Evolutionary conservation across 2,888 invertebrate species (phyloP).

Genomic region (Anoncus sp.): DNA sequence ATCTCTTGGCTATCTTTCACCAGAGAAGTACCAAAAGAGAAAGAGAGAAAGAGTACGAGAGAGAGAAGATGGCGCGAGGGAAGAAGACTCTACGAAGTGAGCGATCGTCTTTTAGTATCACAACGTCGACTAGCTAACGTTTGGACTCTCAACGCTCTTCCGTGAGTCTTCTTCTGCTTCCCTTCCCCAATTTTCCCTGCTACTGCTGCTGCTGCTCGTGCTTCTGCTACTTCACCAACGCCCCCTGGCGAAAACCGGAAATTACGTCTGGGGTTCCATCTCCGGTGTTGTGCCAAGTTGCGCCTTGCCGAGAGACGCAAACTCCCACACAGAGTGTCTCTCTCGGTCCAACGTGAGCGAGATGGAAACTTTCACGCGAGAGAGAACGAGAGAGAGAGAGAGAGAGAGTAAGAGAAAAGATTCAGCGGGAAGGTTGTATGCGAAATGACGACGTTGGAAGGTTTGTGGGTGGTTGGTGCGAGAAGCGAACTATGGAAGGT

Average conservation of each 20-base stretch:
- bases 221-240: constrained; percentile 17
- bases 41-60: constrained; percentile 15
- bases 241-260: constrained; percentile 77
- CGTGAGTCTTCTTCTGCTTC: constrained; percentile 47
- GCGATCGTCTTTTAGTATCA: constrained; percentile 80
- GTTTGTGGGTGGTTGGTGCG: constrained; percentile 36
- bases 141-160: constrained; percentile 68
- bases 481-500: constrained; percentile 39
- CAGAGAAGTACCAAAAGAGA: constrained; percentile 49
- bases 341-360: constrained; percentile 36
- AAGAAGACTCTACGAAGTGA: constrained; percentile 63
- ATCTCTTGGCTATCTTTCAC: constrained; percentile 72
- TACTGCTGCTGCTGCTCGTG: too few relatives aligned
- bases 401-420: constrained; percentile 51
- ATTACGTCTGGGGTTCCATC: constrained; percentile 82
- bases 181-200: constrained; percentile 27
- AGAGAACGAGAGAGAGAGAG: constrained; percentile 7
- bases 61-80: constrained; percentile 16
- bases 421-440: constrained; percentile 69
- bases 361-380: constrained; percentile 37
- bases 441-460: constrained; percentile 53
- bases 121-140: constrained; percentile 73
- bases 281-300: constrained; percentile 81
- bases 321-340: constrained; percentile 50
- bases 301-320: constrained; percentile 69